These are phyloP conservation scores for Drosophila lacertosa DNA, from an alignment of 1,140 invertebrate genomes.

Conservation along the genomic window DNA sequence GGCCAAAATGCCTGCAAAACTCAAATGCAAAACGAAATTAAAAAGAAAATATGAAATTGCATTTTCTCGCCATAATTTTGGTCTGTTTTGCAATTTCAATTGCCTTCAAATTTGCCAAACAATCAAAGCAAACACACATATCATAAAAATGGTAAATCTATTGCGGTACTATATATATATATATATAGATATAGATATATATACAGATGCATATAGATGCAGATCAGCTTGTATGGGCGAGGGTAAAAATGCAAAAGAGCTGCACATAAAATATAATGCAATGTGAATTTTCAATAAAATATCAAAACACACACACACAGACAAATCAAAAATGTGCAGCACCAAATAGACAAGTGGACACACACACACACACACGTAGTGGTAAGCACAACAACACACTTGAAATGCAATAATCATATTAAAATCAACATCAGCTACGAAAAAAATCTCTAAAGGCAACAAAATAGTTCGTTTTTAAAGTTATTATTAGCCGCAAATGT, in stretches of 20 bases:
- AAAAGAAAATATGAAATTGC: slow-evolving; percentile 9
- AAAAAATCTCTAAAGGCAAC: slow-evolving; percentile 73
- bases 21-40: slow-evolving; percentile 2
- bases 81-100: slow-evolving; percentile 40
- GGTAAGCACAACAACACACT: slow-evolving; percentile 41
- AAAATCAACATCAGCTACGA: slow-evolving; percentile 64
- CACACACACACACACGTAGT: slow-evolving; percentile 1
- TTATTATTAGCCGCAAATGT: slow-evolving; percentile 83
- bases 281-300: slow-evolving; percentile 58
- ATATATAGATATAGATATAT: background rate
- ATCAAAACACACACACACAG: slow-evolving; percentile 42
- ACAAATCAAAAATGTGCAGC: slow-evolving; percentile 34
- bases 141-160: slow-evolving; percentile 51
- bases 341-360: slow-evolving; percentile 6
- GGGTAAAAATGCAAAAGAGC: slow-evolving; percentile 22
- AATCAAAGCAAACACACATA: slow-evolving; percentile 48
- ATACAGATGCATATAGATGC: background rate
- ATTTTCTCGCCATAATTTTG: slow-evolving; percentile 43
- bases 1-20: slow-evolving; percentile 14
- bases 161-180: slow-evolving; percentile 12
- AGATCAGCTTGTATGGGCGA: slow-evolving; percentile 1
- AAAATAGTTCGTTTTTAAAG: slow-evolving; percentile 82
- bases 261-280: slow-evolving; percentile 45
- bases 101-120: slow-evolving; percentile 50
- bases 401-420: slow-evolving; percentile 82